Conservation (phyloP, 2,797 vertebrate genomes). For the Trachurus trachurus region DNA sequence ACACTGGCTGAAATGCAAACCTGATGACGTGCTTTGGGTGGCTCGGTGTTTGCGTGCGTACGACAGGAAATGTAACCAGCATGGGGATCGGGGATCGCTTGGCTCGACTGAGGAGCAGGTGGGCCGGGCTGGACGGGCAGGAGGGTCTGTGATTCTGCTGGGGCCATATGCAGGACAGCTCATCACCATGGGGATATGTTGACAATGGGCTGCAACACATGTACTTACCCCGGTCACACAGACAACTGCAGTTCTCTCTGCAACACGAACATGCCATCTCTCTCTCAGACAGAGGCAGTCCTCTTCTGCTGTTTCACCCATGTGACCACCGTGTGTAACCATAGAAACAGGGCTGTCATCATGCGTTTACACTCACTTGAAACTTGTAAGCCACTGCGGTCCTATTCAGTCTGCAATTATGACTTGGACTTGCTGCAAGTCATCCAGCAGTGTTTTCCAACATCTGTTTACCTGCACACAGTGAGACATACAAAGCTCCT, state of each 20-base stretch:
- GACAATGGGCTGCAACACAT: slow-evolving; percentile 29
- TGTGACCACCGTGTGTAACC: slow-evolving; percentile 49
- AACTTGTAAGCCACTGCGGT: slow-evolving; percentile 26
- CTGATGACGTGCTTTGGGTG: slow-evolving; percentile 42
- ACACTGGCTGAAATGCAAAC: slow-evolving; percentile 49
- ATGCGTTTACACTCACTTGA: slow-evolving; percentile 12
- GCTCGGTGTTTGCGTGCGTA: slow-evolving; percentile 21
- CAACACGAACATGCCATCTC: slow-evolving; percentile 27
- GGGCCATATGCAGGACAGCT: slow-evolving; percentile 64
- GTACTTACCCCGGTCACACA: slow-evolving; percentile 8
- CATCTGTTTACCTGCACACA: slow-evolving; percentile 46
- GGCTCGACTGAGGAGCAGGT: slow-evolving; percentile 67
- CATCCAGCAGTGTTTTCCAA: background rate
- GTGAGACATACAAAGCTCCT: slow-evolving; percentile 20
- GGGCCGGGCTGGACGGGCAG: slow-evolving; percentile 55
- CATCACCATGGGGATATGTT: slow-evolving; percentile 17
- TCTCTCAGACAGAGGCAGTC: background rate
- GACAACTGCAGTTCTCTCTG: slow-evolving; percentile 4
- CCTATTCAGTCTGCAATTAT: slow-evolving; percentile 7
- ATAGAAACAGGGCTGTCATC: slow-evolving; percentile 46
- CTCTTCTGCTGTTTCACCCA: slow-evolving; percentile 13
- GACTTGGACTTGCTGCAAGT: slow-evolving; percentile 15
- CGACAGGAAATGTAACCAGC: slow-evolving; percentile 57
- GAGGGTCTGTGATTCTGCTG: slow-evolving; percentile 39
- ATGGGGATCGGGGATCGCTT: slow-evolving; percentile 44